phyloP scores from a whole-genome alignment of 2,888 invertebrate species.

The Clunio marinus region DNA sequence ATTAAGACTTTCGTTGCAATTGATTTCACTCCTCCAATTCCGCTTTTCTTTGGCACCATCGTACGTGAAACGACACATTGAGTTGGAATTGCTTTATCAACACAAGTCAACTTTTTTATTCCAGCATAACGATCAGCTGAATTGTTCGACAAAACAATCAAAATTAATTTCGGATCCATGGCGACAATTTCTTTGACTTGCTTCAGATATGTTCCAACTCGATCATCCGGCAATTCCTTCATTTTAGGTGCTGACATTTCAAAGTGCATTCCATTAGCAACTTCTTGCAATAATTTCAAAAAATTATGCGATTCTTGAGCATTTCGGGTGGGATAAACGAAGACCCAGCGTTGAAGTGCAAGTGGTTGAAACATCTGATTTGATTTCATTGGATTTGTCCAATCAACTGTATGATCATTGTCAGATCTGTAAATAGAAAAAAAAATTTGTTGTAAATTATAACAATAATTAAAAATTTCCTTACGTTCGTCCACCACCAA shows the following conservation, averaged over 20 bases:
- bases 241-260: conserved; percentile 42
- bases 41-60: conserved; percentile 48
- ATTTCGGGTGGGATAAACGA: conserved; percentile 46
- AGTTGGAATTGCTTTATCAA: background rate
- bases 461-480: too few relatives aligned
- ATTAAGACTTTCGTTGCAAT: conserved; percentile 90
- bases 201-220: conserved; percentile 45
- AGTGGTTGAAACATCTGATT: conserved; percentile 49
- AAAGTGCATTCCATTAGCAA: conserved; percentile 53
- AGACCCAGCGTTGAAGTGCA: conserved; percentile 49
- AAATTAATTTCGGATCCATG: background rate
- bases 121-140: background rate
- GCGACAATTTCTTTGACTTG: background rate
- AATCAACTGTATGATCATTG: background rate
- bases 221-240: conserved; percentile 53
- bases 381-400: conserved; percentile 55
- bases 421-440: too few relatives aligned
- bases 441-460: too few relatives aligned
- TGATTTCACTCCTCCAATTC: conserved; percentile 21
- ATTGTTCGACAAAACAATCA: background rate
- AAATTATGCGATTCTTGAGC: conserved; percentile 47
- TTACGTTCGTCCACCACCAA: conserved; percentile 41
- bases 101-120: background rate
- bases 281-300: conserved; percentile 46
- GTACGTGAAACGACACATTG: conserved; percentile 43